Evolutionary conservation across 1,140 invertebrate species (phyloP).

Genomic region (Belonocnema kinseyi): DNA sequence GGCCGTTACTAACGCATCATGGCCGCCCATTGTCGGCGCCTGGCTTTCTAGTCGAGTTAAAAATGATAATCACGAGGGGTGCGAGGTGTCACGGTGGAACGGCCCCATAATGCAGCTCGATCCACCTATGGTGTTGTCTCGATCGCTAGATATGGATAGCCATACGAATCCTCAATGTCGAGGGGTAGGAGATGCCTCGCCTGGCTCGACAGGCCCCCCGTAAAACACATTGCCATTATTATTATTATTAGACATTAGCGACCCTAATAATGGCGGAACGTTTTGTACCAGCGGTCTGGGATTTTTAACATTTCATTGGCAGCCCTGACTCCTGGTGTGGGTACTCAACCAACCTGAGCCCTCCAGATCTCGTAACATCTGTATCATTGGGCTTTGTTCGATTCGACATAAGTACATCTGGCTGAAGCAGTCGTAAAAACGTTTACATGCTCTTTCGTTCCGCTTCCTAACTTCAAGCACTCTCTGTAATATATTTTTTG

Average conservation of each 20-base stretch:
- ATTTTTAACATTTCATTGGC: constrained; percentile 27
- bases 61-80: constrained; percentile 70
- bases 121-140: constrained; percentile 57
- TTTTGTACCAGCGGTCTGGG: constrained; percentile 48
- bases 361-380: constrained; percentile 64
- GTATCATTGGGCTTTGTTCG: constrained; percentile 66
- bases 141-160: constrained; percentile 19
- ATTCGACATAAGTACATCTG: constrained; percentile 66
- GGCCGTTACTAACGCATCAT: constrained; percentile 70
- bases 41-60: constrained; percentile 66
- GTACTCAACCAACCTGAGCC: constrained; percentile 30
- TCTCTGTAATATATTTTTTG: background rate
- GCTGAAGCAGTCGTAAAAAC: constrained; percentile 34
- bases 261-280: constrained; percentile 63
- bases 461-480: constrained; percentile 14
- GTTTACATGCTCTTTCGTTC: constrained; percentile 23
- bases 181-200: constrained; percentile 8
- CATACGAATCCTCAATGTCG: background rate
- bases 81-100: constrained; percentile 70
- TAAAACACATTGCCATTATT: constrained; percentile 47
- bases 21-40: constrained; percentile 66
- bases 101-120: constrained; percentile 57
- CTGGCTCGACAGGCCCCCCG: constrained; percentile 24
- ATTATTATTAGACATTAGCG: constrained; percentile 69
- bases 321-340: constrained; percentile 30